These are phyloP conservation scores for Amphipyra tragopoginis DNA, from an alignment of 2,888 invertebrate genomes.

Conservation along the genomic window DNA sequence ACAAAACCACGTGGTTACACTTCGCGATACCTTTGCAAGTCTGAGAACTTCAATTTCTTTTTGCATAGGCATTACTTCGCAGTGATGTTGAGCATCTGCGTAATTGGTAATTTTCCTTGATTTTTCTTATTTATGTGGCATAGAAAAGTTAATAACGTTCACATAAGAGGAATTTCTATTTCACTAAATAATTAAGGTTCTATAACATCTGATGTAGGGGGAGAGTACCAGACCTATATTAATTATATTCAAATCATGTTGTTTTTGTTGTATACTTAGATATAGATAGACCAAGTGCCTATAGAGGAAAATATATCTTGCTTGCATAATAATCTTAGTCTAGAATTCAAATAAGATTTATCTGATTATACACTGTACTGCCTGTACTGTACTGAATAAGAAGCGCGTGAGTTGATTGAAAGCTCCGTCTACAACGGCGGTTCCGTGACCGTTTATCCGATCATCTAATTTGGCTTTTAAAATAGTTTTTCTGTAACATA, in stretches of 20 bases:
- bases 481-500: constrained; percentile 69
- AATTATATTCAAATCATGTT: too few species aligned
- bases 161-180: too few species aligned
- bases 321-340: constrained; percentile 3
- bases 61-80: constrained; percentile 17
- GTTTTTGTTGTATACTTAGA: not conserved
- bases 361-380: not conserved
- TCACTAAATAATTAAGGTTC: too few species aligned
- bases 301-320: constrained; percentile 16
- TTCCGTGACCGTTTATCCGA: constrained; percentile 81
- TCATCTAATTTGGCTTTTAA: constrained; percentile 78
- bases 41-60: constrained; percentile 34
- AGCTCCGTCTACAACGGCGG: constrained; percentile 73
- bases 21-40: constrained; percentile 24
- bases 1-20: constrained; percentile 30
- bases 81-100: too few species aligned
- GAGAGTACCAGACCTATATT: too few species aligned
- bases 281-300: too few species aligned
- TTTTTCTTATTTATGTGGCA: too few species aligned
- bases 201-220: too few species aligned
- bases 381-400: not conserved
- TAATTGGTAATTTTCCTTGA: too few species aligned
- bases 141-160: too few species aligned
- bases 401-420: constrained; percentile 75
- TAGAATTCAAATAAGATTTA: not conserved